Percentiles rank a stretch among this genome's conserved stretches.
Conservation (phyloP, 53 echinoderm and acorn worm species). For the Antedon mediterranea region DNA sequence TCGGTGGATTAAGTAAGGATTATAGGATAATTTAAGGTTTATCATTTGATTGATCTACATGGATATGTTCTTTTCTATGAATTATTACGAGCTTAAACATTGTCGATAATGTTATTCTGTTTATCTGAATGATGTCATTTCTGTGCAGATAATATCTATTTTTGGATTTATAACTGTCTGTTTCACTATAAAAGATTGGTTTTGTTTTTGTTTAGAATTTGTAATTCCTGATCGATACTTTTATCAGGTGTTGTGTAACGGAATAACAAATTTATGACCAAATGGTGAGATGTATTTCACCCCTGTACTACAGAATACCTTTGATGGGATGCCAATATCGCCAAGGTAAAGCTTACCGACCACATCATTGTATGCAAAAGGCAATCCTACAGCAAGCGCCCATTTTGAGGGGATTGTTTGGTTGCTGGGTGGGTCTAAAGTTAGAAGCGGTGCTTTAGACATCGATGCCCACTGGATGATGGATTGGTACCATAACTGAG, state of each 20-base stretch:
- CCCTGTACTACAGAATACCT: constrained; percentile 30
- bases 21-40: too few relatives aligned
- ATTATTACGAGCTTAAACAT: too few relatives aligned
- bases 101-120: too few relatives aligned
- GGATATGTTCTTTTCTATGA: too few relatives aligned
- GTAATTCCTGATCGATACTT: not conserved
- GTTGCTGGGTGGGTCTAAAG: constrained; percentile 61
- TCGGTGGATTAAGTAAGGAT: too few relatives aligned
- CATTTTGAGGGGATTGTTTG: constrained; percentile 57
- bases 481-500: constrained; percentile 56
- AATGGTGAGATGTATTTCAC: constrained; percentile 35
- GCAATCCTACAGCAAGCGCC: constrained; percentile 54
- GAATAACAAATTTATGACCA: constrained; percentile 37
- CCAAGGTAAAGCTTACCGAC: constrained; percentile 46
- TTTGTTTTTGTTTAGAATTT: too few relatives aligned
- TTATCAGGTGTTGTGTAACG: not conserved
- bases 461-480: constrained; percentile 44
- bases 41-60: too few relatives aligned
- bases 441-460: constrained; percentile 36
- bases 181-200: too few relatives aligned
- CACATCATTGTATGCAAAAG: constrained; percentile 38
- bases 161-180: too few relatives aligned
- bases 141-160: too few relatives aligned
- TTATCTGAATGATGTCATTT: too few relatives aligned
- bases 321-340: constrained; percentile 55